These are phyloP conservation scores for Eulemur coronatus DNA, from an alignment of 2,797 vertebrate species.

Conservation along the genomic window DNA sequence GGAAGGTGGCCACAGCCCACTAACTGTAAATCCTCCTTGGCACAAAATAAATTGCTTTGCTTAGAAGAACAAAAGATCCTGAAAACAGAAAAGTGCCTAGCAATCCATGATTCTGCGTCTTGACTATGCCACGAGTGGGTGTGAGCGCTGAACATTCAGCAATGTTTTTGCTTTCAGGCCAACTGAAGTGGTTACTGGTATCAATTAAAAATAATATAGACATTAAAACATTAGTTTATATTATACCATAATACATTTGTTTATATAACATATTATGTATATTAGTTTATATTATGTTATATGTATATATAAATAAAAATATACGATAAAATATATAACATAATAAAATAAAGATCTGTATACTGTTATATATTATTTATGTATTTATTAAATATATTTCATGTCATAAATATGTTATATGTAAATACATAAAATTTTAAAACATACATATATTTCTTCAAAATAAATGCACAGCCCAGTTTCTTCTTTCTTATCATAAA, in stretches of 20 bases:
- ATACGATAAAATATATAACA: background rate
- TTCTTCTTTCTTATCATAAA: background rate
- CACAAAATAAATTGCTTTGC: background rate
- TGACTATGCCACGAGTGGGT: background rate
- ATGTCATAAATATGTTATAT: background rate
- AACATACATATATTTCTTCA: background rate
- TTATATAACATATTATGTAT: background rate
- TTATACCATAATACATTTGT: background rate
- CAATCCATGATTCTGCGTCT: background rate
- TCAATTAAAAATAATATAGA: background rate
- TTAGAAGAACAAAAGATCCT: background rate
- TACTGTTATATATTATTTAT: background rate
- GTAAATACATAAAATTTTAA: background rate
- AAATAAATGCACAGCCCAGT: background rate
- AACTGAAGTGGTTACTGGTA: background rate
- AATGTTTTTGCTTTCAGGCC: background rate
- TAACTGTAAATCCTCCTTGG: background rate
- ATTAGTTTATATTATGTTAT: background rate
- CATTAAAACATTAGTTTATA: background rate
- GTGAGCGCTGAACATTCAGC: background rate
- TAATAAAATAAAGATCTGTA: background rate
- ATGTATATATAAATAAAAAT: background rate
- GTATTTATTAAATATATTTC: background rate
- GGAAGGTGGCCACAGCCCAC: background rate
- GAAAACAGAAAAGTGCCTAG: background rate